Evolutionary conservation across 2,888 invertebrate genomes (phyloP), one percentile per base, ranked within the genome.

Genomic region (Machimus atricapillus): DNA sequence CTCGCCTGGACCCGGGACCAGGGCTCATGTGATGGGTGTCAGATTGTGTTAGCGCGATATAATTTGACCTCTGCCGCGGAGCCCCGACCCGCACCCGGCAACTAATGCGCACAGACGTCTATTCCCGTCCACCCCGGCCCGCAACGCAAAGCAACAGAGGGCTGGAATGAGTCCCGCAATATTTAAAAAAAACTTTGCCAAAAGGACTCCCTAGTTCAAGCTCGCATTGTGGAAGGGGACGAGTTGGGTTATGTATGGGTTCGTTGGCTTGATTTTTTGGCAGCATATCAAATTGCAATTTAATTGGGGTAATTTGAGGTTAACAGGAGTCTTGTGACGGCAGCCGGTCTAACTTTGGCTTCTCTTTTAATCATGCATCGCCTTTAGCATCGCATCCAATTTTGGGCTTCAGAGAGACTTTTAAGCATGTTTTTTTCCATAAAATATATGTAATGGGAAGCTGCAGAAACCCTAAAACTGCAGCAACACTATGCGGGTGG

Each of bases 251-350:
- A 83, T 73, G 34, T 83, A 83, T 27, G 82, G 82, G 82, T 82
- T 82, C 34, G 82, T 82, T 82, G 83, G 83, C 83, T 23, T 83
- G 73, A 73, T 83, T 83, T 79, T 83, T 83, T 83, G 83, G 73
- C 83, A 73, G 83, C 14, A 83, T 83, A 83, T 83, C 83, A 83
- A 83, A 83, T 83, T 83, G 83, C 83, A 83, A 66, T 83, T 83
- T 83, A 83, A 83, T 83, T 83, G 83, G 83, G 73, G 73, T 83
- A 83, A 83, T 83, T 83, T 83, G 37, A 43, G 83, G 83, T 83
- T 83, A 83, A 83, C 83, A 83, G 27, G 43, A 81, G 52, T 37
- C 46, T 43, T 78, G n/a, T 78, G 43, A 66, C 23, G 23, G 66
- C 66, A 66, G 66, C 66, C 66, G 66, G 66, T 8, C 66, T 66